A percentile compares a stretch with the other conserved stretches of the same genome.
Conservation (phyloP, 1,140 invertebrate genomes). For the Amphibalanus amphitrite region DNA sequence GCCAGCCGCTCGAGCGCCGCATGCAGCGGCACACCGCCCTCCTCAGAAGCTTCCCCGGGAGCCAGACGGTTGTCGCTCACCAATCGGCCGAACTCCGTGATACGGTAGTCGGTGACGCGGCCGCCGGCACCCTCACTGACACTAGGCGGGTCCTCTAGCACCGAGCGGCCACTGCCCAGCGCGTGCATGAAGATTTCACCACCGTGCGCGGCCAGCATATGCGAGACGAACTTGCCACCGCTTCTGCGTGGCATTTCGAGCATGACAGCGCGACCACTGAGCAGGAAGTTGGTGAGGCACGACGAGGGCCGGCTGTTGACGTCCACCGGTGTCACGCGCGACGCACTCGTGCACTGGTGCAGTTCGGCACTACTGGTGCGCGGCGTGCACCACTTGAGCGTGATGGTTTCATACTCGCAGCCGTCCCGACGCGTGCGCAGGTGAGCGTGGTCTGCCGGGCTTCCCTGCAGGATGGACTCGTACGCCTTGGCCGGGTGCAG, state of each 20-base stretch:
- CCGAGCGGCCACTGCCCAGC: constrained; percentile 53
- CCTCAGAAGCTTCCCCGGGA: neutral
- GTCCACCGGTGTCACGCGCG: constrained; percentile 85
- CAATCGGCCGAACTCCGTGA: constrained; percentile 69
- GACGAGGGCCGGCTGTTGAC: constrained; percentile 84
- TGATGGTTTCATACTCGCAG: constrained; percentile 29
- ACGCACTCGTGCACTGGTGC: constrained; percentile 63
- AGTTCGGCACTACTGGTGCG: constrained; percentile 57
- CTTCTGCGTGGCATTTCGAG: constrained; percentile 58
- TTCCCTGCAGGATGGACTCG: constrained; percentile 70
- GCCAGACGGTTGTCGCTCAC: constrained; percentile 63
- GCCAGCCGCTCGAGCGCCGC: constrained; percentile 49
- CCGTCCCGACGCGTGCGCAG: constrained; percentile 32
- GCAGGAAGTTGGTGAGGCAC: constrained; percentile 87
- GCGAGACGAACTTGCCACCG: constrained; percentile 64
- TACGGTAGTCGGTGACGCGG: constrained; percentile 72
- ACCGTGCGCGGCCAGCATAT: constrained; percentile 80
- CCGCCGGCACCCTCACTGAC: constrained; percentile 86
- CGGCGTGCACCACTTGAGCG: constrained; percentile 90
- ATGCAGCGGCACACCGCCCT: constrained; percentile 31
- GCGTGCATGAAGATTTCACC: constrained; percentile 94
- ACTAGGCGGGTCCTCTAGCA: constrained; percentile 85
- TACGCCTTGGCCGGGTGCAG: constrained; percentile 94
- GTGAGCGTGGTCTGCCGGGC: constrained; percentile 64
- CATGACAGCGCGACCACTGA: constrained; percentile 84